These are phyloP conservation scores for Odontesthes bonariensis DNA, from an alignment of 2,113 vertebrate genomes.

Conservation along the genomic window DNA sequence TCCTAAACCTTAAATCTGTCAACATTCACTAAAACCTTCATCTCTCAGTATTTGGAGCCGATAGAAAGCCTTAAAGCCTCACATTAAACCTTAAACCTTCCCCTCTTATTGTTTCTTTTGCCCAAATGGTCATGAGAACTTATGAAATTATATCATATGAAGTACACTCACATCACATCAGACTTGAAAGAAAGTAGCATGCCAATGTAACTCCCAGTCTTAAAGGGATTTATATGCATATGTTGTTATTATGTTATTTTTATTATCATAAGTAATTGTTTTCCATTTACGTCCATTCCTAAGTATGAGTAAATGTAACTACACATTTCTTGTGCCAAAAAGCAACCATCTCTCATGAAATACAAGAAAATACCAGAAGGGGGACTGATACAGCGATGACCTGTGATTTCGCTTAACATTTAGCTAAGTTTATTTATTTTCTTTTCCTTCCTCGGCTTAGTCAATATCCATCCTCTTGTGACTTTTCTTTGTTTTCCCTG, in stretches of 20 bases:
- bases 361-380: constrained; percentile 13
- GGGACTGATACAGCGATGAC: not conserved
- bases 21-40: too few relatives aligned
- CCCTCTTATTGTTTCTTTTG: too few relatives aligned
- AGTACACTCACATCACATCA: too few relatives aligned
- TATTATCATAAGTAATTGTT: not conserved
- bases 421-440: not conserved
- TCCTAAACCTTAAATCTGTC: too few relatives aligned
- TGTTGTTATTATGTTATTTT: not conserved
- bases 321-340: not conserved
- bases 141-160: too few relatives aligned
- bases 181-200: too few relatives aligned
- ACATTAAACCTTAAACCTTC: too few relatives aligned
- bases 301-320: not conserved
- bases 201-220: too few relatives aligned
- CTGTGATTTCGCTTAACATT: not conserved
- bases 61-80: too few relatives aligned
- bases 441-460: not conserved
- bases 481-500: constrained; percentile 24
- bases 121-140: too few relatives aligned
- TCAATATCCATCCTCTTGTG: constrained; percentile 3
- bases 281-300: not conserved
- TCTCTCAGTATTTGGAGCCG: too few relatives aligned
- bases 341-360: constrained; percentile 1
- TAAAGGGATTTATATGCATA: too few relatives aligned